Evolutionary conservation across 1,140 invertebrate species (phyloP).

Genomic region (Pygmarrhopalites habei): DNA sequence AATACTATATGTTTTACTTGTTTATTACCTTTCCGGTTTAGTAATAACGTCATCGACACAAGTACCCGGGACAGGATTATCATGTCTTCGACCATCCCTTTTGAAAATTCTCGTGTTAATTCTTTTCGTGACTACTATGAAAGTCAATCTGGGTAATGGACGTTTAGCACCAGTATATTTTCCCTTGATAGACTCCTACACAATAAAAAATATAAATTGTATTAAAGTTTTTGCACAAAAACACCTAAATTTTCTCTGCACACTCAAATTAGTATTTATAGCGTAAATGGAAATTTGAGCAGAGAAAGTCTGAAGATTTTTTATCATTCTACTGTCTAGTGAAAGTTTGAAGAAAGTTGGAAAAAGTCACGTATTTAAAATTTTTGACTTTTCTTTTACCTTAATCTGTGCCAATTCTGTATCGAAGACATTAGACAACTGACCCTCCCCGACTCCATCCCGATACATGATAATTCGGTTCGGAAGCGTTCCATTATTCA

Average conservation of each 20-base stretch:
- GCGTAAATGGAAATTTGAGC: too few relatives aligned
- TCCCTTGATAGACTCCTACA: too few relatives aligned
- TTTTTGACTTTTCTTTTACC: slow-evolving; percentile 35
- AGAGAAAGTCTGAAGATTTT: too few relatives aligned
- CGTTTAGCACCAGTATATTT: neutral
- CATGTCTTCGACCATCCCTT: slow-evolving; percentile 39
- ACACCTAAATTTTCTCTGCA: too few relatives aligned
- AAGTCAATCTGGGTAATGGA: slow-evolving; percentile 49
- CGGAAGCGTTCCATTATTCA: slow-evolving; percentile 38
- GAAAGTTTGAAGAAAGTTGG: too few relatives aligned
- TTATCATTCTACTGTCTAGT: neutral
- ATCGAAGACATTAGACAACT: slow-evolving; percentile 46
- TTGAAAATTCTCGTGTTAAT: slow-evolving; percentile 46
- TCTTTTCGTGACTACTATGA: slow-evolving; percentile 53
- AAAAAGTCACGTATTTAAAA: slow-evolving; percentile 6
- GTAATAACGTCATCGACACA: slow-evolving; percentile 74
- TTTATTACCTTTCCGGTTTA: slow-evolving; percentile 46
- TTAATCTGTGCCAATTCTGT: slow-evolving; percentile 41
- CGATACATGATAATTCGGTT: slow-evolving; percentile 42
- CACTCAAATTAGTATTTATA: too few relatives aligned
- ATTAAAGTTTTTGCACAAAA: neutral
- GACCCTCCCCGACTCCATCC: slow-evolving; percentile 49
- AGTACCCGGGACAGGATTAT: slow-evolving; percentile 76
- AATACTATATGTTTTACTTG: neutral
- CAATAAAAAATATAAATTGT: too few relatives aligned